Base-by-base conservation (phyloP, 2,797 vertebrate genomes). In the Hippopotamyrus pictus region DNA sequence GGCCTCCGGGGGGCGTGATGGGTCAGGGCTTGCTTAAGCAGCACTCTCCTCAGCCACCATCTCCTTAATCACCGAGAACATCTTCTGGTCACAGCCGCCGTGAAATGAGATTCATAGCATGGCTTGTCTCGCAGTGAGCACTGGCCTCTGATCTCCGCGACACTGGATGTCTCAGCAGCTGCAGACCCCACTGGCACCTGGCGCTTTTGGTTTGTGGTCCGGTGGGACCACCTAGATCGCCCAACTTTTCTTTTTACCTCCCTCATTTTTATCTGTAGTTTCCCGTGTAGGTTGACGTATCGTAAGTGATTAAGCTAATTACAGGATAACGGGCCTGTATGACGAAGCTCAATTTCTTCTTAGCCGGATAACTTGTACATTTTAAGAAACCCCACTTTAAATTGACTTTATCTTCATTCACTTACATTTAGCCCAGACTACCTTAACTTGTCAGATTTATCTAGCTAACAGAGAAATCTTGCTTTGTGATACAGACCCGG, bases 231-330 rank as follows among this genome's bases (percentile, higher is more conserved):
- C 17, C 19, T 22, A 53, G 12, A 53, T 22, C 2, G 5, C 25
- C 29, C n/a, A 53, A 44, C 46, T 48, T 8, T 44, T 22, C 17
- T 9, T n/a, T 65, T 65, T 12, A 8, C 17, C n/a, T 3, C 41
- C 9, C 19, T 88, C 54, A 41, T 65, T 46, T n/a, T 65, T 48
- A 5, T 46, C 29, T 44, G 7, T 48, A 6, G n/a, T 48, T 46
- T 88, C 57, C 37, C 9, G 0, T 46, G 37, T 17, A 62, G 3
- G 11, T 62, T 37, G 14, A 17, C 12, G 22, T 93, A 92, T 89
- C 90, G 85, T 46, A 90, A 90, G 92, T 59, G 84, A 83, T 87
- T 91, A 91, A 91, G 90, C 90, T 93, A 92, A 94, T 94, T 94
- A 93, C 59, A 33, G 14, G 65, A 73, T 37, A 37, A 33, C 1